Evolutionary conservation across 2,888 invertebrate genomes (phyloP).

Genomic region (Subacronicta megacephala): DNA sequence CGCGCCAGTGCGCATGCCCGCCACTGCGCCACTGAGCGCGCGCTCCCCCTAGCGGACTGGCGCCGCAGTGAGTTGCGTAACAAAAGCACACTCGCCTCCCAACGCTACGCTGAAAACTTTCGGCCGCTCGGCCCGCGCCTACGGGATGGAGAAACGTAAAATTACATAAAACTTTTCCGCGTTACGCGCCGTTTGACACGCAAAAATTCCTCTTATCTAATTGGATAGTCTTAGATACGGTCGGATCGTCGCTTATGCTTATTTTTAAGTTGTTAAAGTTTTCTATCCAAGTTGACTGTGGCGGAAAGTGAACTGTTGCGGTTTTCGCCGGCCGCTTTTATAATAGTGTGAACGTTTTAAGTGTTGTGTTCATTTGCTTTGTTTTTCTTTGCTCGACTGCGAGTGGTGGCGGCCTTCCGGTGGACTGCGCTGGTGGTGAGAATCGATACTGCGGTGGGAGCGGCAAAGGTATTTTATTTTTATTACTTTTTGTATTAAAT

Average conservation of each 20-base stretch:
- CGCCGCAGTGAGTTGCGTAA: constrained; percentile 88
- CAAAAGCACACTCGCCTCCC: constrained; percentile 85
- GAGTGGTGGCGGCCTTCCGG: constrained; percentile 76
- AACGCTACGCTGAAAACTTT: constrained; percentile 85
- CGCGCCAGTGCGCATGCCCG: constrained; percentile 84
- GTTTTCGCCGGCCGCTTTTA: constrained; percentile 75
- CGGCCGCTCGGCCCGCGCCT: constrained; percentile 79
- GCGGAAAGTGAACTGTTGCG: constrained; percentile 77
- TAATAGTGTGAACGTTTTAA: constrained; percentile 75
- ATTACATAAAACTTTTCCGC: constrained; percentile 84
- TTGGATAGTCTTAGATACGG: constrained; percentile 49
- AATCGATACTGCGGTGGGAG: constrained; percentile 88
- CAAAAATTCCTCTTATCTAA: constrained; percentile 52
- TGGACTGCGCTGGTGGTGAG: constrained; percentile 81
- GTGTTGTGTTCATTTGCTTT: constrained; percentile 84
- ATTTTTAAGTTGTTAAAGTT: constrained; percentile 76
- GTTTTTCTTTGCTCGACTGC: constrained; percentile 81
- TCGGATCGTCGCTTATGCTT: constrained; percentile 64
- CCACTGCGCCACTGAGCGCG: constrained; percentile 87
- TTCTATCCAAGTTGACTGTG: constrained; percentile 72
- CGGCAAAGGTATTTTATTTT: constrained; percentile 81
- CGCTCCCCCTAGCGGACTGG: constrained; percentile 87
- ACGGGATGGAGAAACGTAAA: constrained; percentile 80
- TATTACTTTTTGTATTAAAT: constrained; percentile 50
- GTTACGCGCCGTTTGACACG: constrained; percentile 67